Base-by-base conservation (phyloP, 2,113 vertebrate genomes). In the Felis chaus region DNA sequence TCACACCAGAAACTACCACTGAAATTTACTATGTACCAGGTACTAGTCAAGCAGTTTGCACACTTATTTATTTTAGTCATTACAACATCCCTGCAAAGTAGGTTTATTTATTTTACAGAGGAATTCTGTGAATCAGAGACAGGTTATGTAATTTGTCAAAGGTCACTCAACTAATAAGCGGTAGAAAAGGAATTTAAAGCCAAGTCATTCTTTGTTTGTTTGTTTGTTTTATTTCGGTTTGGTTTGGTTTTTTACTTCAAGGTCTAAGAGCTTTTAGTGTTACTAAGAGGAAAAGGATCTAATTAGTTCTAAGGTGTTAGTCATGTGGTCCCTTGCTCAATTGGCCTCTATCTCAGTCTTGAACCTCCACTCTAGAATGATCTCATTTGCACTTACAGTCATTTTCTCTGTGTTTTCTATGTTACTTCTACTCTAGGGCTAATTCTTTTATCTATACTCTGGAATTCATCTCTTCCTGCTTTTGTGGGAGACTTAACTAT, bases 41-140 rank as follows among this genome's bases (percentile, higher is more conserved):
- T 55, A 74, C 13, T 25, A 45, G 18, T 27, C 16, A 92, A 91
- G 39, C 8, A 45, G 18, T 68, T 91, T 89, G 31, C n/a, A 69
- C 3, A 69, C 21, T 88, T 83, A 48, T 91, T 73, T 93, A 79
- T 83, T 92, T 88, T 73, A 73, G 16, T 85, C 15, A 39, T 76
- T 69, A 63, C 16, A 89, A 76, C 25, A 29, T 80, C 36, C 61
- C 45, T 85, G 33, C 89, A n/a, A 91, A 93, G 61, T 89, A 86
- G 27, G 6, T 65, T 94, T 93, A 53, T 93, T 97, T 68, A 89
- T 93, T 96, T 97, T 92, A 39, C 41, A 86, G 78, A 90, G 33
- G 25, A 81, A 86, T 86, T 12, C 23, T 82, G 73, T 88, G 36
- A 78, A 36, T 29, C 48, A 80, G 33, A 93, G 66, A 96, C n/a